A percentile compares a stretch with the other conserved stretches of the same genome.
Conservation (phyloP, 64 coral and sea anemone genomes). For the Orbicella faveolata region DNA sequence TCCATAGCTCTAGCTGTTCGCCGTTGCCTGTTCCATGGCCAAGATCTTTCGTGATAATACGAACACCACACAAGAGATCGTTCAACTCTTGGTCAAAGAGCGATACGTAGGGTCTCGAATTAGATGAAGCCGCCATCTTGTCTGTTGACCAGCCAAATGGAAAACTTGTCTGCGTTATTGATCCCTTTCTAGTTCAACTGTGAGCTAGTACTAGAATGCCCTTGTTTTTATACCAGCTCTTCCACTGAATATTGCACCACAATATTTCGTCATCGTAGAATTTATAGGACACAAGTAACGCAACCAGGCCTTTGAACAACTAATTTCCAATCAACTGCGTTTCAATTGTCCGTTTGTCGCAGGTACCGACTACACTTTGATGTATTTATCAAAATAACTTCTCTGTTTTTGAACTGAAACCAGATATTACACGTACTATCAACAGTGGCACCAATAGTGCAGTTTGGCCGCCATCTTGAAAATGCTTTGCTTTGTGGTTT, state of each 20-base stretch:
- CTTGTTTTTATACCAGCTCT: not conserved
- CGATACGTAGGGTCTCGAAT: not conserved
- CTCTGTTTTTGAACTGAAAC: not conserved
- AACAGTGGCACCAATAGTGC: not conserved
- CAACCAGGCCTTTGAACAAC: not conserved
- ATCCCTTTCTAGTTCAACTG: not conserved
- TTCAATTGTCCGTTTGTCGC: not conserved
- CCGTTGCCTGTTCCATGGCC: not conserved
- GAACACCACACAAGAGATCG: not conserved
- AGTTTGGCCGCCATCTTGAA: not conserved
- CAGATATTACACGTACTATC: not conserved
- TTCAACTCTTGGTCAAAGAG: conserved; percentile 12
- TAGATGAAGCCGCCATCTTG: not conserved
- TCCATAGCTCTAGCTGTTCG: not conserved
- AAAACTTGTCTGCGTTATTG: not conserved
- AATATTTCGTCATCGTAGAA: not conserved
- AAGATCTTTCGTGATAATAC: conserved; percentile 4
- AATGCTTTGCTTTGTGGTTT: not conserved
- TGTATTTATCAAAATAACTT: not conserved
- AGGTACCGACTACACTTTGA: not conserved
- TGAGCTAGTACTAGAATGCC: not conserved
- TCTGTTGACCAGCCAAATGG: not conserved
- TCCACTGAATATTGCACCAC: conserved; percentile 19
- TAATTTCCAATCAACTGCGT: not conserved
- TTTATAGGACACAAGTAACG: not conserved